Base-by-base conservation (phyloP, 2,113 vertebrate genomes). In the Pelvicachromis taeniatus region DNA sequence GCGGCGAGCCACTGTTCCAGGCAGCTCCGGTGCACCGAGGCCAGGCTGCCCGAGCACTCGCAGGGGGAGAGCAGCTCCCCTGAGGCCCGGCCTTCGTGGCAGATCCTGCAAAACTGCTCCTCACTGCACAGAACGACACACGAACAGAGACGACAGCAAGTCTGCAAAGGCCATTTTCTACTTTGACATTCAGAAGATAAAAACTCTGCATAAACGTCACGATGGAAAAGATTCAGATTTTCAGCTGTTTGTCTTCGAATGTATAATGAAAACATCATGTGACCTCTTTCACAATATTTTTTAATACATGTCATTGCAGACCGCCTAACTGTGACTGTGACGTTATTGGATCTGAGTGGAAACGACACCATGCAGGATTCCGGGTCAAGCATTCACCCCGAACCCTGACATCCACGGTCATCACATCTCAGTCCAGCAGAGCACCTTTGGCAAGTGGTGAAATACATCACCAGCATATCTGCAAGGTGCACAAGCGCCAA, bases 91-190 rank as follows among this genome's bases (percentile, higher is more conserved):
- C 50, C 93, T 61, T 96, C 95, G 13, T 96, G 95, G 83, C 96
- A 96, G 89, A 96, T 96, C 82, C 96, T 92, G 26, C 95, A 96
- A 81, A 96, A 94, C 0, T 78, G 91, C 29, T 95, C 94, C 45
- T 96, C 95, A 1, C 87, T 88, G 87, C 78, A 81, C 58, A 82
- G 5, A 56, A 1, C 82, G 84, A 88, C 78, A 80, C 65, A 82
- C 6, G 11, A 63, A 65, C 61, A 53, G 75, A 52, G 9, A 33
- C 1, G 13, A 75, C 68, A 48, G 68, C 17, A 29, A 50, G 68
- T 50, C 42, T 31, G 16, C 26, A 8, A 75, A 50, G 21, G 7
- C 38, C 0, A 23, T 31, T 73, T 73, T 31, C 23, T 50, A 12
- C 42, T 50, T 19, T 5, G 6, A 75, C 4, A 12, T 75, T 50